Conservation (phyloP, 2,888 invertebrate genomes). For the Petrophora chlorosata region DNA sequence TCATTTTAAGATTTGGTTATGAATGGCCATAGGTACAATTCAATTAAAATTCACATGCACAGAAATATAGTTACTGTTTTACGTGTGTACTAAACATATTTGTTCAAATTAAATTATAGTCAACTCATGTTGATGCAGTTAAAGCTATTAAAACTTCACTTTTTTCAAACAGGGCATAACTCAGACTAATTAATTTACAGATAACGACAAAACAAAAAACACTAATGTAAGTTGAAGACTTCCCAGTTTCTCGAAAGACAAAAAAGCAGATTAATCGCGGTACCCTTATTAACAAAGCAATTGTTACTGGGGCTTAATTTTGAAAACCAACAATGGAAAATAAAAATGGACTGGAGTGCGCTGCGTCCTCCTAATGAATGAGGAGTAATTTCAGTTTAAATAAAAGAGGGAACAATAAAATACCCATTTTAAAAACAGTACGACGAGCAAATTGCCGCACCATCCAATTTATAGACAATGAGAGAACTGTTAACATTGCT, state of each 20-base stretch:
- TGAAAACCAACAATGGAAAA: constrained; percentile 80
- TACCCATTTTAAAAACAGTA: constrained; percentile 74
- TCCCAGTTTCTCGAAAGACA: constrained; percentile 50
- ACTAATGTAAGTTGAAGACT: constrained; percentile 47
- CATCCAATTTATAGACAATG: constrained; percentile 72
- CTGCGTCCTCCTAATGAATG: constrained; percentile 77
- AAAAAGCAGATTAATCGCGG: constrained; percentile 66
- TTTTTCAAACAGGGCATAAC: too few relatives aligned
- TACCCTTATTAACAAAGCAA: constrained; percentile 79
- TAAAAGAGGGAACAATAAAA: constrained; percentile 79
- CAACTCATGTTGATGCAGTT: not conserved
- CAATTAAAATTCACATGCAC: too few relatives aligned
- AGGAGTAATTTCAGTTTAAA: constrained; percentile 78
- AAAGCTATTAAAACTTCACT: too few relatives aligned
- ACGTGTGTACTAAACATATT: too few relatives aligned
- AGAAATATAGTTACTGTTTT: too few relatives aligned
- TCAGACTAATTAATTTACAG: constrained; percentile 47
- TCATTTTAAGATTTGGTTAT: too few relatives aligned
- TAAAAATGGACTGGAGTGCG: constrained; percentile 74
- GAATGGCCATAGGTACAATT: too few relatives aligned
- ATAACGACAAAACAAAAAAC: constrained; percentile 46
- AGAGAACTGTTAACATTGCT: constrained; percentile 67
- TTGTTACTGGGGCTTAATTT: constrained; percentile 78
- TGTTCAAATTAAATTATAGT: too few relatives aligned
- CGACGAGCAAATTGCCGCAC: constrained; percentile 71